Evolutionary conservation across 2,113 vertebrate species (phyloP).

Genomic region (Elgaria multicarinata): DNA sequence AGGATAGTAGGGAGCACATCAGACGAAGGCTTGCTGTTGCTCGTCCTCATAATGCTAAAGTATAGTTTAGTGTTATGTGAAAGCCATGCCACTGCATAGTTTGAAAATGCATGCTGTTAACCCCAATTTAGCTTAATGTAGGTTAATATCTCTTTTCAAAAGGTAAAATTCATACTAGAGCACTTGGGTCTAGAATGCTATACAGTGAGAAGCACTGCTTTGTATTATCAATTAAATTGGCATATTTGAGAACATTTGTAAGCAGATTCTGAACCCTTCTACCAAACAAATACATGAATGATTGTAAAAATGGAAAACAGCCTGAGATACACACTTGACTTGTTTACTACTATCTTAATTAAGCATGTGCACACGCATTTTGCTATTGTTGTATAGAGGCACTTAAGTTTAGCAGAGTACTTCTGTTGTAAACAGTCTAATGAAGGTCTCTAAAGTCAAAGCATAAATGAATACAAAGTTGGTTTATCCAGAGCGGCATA

Average conservation of each 20-base stretch:
- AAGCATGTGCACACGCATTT: constrained; percentile 27
- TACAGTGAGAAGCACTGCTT: not conserved
- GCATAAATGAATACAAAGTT: constrained; percentile 34
- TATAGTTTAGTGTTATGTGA: not conserved
- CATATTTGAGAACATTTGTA: constrained; percentile 15
- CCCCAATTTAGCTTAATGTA: not conserved
- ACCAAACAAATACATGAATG: constrained; percentile 30
- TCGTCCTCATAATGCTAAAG: not conserved
- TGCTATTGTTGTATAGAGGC: constrained; percentile 24
- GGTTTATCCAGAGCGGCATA: constrained; percentile 10
- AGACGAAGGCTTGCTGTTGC: not conserved
- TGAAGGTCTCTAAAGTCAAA: constrained; percentile 35
- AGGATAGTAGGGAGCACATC: not conserved
- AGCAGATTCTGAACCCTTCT: constrained; percentile 31
- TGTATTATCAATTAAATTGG: constrained; percentile 33
- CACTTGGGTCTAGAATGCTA: constrained; percentile 27
- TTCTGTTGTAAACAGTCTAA: constrained; percentile 43
- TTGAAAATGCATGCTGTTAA: constrained; percentile 9
- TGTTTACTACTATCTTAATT: constrained; percentile 30
- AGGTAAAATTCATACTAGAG: not conserved
- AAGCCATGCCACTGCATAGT: not conserved
- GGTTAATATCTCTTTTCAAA: not conserved
- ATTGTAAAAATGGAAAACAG: constrained; percentile 21
- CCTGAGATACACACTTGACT: constrained; percentile 28
- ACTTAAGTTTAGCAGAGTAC: constrained; percentile 39